Percentiles rank a stretch among this genome's conserved stretches.
Evolutionary conservation across 2,888 invertebrate genomes (phyloP).

Genomic region (Zygogramma bicolorata): DNA sequence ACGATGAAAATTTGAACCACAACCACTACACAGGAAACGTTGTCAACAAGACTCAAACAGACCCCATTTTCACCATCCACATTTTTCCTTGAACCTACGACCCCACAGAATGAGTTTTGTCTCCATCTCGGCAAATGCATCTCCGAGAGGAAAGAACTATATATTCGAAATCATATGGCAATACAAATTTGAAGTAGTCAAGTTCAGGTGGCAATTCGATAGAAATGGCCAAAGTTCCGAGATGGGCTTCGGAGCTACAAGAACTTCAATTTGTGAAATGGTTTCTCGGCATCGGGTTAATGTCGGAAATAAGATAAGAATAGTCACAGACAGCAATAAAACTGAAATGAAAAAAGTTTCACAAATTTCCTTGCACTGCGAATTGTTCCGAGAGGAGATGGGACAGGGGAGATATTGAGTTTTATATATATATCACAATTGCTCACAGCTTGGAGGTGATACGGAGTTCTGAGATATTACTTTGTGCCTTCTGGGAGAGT

Average conservation of each 20-base stretch:
- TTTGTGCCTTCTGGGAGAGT: no score
- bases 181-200: background rate
- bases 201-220: constrained; percentile 13
- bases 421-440: background rate
- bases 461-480: no score
- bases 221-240: constrained; percentile 3
- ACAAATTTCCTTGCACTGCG: background rate
- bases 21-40: no score
- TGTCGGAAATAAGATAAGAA: constrained; percentile 14
- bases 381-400: background rate
- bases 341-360: constrained; percentile 14
- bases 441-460: background rate
- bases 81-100: no score
- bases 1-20: no score
- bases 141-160: background rate
- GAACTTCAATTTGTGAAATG: constrained; percentile 17
- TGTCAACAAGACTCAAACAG: no score
- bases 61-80: no score
- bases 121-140: background rate
- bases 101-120: background rate
- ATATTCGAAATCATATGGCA: background rate
- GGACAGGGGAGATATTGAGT: background rate
- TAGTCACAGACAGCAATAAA: constrained; percentile 2
- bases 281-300: background rate
- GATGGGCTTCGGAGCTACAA: constrained; percentile 1